Evolutionary conservation across 2,113 vertebrate species (phyloP).

Genomic region (Aepyceros melampus): DNA sequence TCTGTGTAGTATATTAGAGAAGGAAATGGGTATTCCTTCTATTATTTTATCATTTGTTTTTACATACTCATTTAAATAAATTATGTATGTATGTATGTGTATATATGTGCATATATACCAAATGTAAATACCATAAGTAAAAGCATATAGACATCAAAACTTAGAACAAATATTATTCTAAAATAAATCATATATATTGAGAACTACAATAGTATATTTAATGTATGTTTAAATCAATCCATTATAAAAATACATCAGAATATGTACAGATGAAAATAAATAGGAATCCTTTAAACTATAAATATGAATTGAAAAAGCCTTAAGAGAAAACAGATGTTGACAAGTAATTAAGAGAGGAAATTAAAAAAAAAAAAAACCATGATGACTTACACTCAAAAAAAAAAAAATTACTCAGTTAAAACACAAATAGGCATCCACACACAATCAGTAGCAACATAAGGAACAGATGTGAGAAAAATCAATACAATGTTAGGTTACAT

Average conservation of each 20-base stretch:
- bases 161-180: not conserved
- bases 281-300: not conserved
- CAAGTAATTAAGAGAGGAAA: not conserved
- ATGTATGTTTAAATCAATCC: not conserved
- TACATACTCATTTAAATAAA: not conserved
- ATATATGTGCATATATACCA: not conserved
- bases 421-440: not conserved
- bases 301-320: not conserved
- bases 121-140: not conserved
- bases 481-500: not conserved
- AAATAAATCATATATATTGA: not conserved
- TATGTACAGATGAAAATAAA: not conserved
- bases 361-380: no score
- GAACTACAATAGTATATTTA: not conserved
- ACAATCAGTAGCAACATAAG: not conserved
- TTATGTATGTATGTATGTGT: not conserved
- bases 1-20: not conserved
- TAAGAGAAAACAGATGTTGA: not conserved
- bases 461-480: not conserved
- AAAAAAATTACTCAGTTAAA: not conserved
- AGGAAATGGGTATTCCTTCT: not conserved
- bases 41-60: not conserved
- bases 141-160: not conserved
- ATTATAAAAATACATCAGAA: not conserved
- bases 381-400: no score